Evolutionary conservation across 2,888 invertebrate genomes (phyloP).

Genomic region (Chaetogeoica ovagalla): DNA sequence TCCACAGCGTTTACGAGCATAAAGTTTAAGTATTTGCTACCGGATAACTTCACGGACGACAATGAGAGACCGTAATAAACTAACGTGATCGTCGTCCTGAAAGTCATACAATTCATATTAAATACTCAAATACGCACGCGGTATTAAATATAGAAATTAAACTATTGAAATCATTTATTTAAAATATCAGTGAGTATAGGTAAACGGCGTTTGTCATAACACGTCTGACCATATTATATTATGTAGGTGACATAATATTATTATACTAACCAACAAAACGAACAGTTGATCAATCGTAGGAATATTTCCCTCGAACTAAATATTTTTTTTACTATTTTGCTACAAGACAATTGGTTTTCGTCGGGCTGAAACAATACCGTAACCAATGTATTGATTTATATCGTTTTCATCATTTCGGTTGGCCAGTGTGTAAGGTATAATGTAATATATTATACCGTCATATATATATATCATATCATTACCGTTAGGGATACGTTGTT

Average conservation of each 20-base stretch:
- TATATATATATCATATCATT: not conserved
- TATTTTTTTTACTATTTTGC: conserved; percentile 60
- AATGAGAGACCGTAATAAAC: conserved; percentile 80
- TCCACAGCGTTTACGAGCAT: conserved; percentile 61
- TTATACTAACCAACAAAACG: conserved; percentile 69
- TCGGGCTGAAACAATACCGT: conserved; percentile 10
- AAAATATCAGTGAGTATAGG: not conserved
- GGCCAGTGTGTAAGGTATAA: no score
- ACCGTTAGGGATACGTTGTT: not conserved
- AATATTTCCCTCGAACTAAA: conserved; percentile 64
- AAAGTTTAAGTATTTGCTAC: conserved; percentile 77
- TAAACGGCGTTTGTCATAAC: conserved; percentile 56
- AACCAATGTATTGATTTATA: not conserved
- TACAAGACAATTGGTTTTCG: conserved; percentile 28
- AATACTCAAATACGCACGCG: no score
- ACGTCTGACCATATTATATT: conserved; percentile 58
- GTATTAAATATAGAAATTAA: no score
- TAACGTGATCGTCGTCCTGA: conserved; percentile 71
- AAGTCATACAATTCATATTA: conserved; percentile 19
- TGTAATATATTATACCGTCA: no score
- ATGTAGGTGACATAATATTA: no score
- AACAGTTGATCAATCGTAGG: conserved; percentile 67
- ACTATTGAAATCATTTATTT: no score
- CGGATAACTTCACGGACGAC: conserved; percentile 74
- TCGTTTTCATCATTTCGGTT: not conserved